These are phyloP conservation scores for Mythimna ferrago DNA, from an alignment of 2,888 invertebrate species.

Conservation along the genomic window DNA sequence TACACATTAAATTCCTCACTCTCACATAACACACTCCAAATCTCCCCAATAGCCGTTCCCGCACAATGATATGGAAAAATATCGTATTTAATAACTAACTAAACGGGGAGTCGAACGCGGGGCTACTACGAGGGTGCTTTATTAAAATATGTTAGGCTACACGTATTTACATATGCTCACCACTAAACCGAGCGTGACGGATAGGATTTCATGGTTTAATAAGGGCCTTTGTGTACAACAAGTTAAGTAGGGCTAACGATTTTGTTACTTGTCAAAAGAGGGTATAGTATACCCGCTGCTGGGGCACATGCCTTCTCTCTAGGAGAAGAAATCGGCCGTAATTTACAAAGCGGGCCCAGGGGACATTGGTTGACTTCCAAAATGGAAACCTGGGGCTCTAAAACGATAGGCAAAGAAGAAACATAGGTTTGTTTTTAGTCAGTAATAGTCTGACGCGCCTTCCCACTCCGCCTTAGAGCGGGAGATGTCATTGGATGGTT, in stretches of 20 bases:
- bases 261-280: not conserved
- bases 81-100: slow-evolving; percentile 87
- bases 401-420: too few relatives aligned
- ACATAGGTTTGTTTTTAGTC: too few relatives aligned
- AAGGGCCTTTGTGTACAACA: slow-evolving; percentile 18
- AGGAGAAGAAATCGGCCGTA: too few relatives aligned
- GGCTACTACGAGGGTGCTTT: slow-evolving; percentile 71
- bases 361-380: too few relatives aligned
- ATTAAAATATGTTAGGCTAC: slow-evolving; percentile 84
- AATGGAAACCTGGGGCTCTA: too few relatives aligned
- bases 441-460: too few relatives aligned
- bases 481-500: too few relatives aligned
- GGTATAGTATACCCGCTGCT: not conserved
- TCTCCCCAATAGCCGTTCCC: slow-evolving; percentile 75
- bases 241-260: slow-evolving; percentile 9
- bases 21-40: slow-evolving; percentile 72
- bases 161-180: slow-evolving; percentile 81
- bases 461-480: too few relatives aligned
- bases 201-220: slow-evolving; percentile 62
- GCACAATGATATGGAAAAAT: slow-evolving; percentile 88
- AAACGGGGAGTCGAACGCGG: slow-evolving; percentile 76
- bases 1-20: slow-evolving; percentile 7
- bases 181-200: slow-evolving; percentile 63
- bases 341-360: too few relatives aligned
- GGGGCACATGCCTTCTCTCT: too few relatives aligned